Conservation (phyloP, 2,113 vertebrate genomes). For the Polypterus senegalus region DNA sequence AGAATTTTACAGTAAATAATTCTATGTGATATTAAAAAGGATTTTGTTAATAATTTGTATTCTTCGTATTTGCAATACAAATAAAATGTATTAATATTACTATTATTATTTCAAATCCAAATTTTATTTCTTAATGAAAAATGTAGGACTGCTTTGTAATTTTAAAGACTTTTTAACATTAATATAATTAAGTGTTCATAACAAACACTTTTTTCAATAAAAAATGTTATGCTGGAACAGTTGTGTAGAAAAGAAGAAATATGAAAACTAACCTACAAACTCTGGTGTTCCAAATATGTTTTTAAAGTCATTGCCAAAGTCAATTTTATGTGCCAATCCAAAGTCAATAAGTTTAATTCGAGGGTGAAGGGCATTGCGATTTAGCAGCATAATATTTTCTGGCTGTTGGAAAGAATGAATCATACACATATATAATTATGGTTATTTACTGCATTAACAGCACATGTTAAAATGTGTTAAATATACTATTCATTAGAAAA, state of each 20-base stretch:
- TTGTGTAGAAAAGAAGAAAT: background rate
- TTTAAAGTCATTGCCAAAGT: constrained; percentile 95
- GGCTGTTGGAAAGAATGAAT: constrained; percentile 52
- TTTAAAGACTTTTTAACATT: no score
- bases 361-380: constrained; percentile 77
- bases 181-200: background rate
- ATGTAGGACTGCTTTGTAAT: no score
- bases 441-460: constrained; percentile 1
- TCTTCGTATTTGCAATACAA: no score
- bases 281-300: constrained; percentile 96
- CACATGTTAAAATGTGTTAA: no score
- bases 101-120: no score
- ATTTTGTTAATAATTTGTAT: no score
- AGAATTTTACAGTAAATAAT: no score
- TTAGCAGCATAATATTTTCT: constrained; percentile 96
- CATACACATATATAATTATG: no score
- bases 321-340: constrained; percentile 92
- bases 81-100: no score
- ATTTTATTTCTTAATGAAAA: no score
- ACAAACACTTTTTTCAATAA: constrained; percentile 13
- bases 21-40: no score
- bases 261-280: constrained; percentile 78
- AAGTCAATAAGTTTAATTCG: constrained; percentile 98
- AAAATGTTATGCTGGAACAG: background rate
- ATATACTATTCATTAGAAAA: no score